A percentile compares a stretch with the other conserved stretches of the same genome.
Evolutionary conservation across 2,888 invertebrate species (phyloP).

Genomic region (Ethmia dodecea): DNA sequence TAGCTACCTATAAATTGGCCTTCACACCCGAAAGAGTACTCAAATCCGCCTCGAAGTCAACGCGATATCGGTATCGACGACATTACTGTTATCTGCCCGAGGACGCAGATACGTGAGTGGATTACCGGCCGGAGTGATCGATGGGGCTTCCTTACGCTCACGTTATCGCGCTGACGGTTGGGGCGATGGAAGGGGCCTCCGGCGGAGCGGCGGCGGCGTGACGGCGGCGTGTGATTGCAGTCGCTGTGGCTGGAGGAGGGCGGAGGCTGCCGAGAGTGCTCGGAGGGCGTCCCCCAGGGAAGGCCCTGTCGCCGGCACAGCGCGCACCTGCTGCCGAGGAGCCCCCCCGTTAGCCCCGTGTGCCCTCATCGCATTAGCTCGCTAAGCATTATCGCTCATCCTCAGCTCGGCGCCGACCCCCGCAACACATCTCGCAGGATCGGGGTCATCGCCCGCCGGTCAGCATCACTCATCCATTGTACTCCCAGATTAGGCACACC

Average conservation of each 20-base stretch:
- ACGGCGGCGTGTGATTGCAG: conserved; percentile 48
- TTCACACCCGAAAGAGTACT: no score
- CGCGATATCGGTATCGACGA: no score
- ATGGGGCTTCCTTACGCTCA: no score
- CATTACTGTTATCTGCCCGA: no score
- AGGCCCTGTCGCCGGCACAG: conserved; percentile 59
- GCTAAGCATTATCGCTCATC: conserved; percentile 1
- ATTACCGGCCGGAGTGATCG: no score
- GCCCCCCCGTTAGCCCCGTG: conserved; percentile 31
- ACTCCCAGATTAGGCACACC: not conserved
- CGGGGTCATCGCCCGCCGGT: not conserved
- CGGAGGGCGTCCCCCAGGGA: conserved; percentile 40
- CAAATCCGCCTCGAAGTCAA: no score
- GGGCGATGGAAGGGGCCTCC: no score
- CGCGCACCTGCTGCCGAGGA: conserved; percentile 52
- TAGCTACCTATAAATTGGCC: no score
- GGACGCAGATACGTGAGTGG: no score
- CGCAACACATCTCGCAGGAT: not conserved
- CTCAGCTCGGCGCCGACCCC: not conserved
- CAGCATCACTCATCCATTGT: not conserved
- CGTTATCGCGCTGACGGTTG: no score
- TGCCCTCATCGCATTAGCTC: conserved; percentile 19
- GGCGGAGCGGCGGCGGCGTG: not conserved
- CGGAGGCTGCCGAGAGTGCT: conserved; percentile 41
- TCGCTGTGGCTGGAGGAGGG: conserved; percentile 79